These are phyloP conservation scores for Dynastes hyllus DNA, from an alignment of 2,888 invertebrate genomes.

Conservation along the genomic window DNA sequence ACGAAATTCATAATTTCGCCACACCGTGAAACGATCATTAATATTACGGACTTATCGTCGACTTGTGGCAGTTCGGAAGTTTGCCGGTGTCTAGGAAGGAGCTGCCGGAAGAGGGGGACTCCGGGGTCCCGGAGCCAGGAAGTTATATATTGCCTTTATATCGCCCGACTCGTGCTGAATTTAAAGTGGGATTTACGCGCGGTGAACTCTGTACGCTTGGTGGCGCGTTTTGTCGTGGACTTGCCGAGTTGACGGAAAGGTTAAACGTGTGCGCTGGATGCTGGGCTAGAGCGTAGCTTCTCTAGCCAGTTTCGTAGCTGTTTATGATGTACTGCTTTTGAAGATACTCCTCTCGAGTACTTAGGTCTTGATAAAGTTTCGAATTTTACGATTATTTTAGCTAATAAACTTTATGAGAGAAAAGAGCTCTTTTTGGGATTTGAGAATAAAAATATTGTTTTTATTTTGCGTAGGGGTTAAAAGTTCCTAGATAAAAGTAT, in stretches of 20 bases:
- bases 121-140: constrained; percentile 49
- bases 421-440: no score
- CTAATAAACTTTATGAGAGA: constrained; percentile 23
- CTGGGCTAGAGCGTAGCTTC: neutral
- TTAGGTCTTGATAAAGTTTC: constrained; percentile 28
- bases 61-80: constrained; percentile 56
- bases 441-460: no score
- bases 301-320: constrained; percentile 22
- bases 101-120: constrained; percentile 53
- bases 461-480: no score
- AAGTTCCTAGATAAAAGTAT: no score
- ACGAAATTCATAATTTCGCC: constrained; percentile 57
- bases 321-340: constrained; percentile 5
- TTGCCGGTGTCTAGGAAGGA: constrained; percentile 57
- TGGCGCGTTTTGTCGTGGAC: neutral
- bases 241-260: constrained; percentile 15
- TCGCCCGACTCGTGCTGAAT: constrained; percentile 59
- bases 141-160: constrained; percentile 61
- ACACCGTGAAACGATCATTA: constrained; percentile 57
- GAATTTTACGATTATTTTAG: constrained; percentile 44
- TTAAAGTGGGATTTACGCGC: constrained; percentile 61
- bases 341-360: neutral
- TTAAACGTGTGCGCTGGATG: constrained; percentile 41
- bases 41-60: constrained; percentile 60
- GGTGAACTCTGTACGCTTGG: constrained; percentile 35